phyloP scores from a whole-genome alignment of 2,888 invertebrate species.

The Stenurella melanura region DNA sequence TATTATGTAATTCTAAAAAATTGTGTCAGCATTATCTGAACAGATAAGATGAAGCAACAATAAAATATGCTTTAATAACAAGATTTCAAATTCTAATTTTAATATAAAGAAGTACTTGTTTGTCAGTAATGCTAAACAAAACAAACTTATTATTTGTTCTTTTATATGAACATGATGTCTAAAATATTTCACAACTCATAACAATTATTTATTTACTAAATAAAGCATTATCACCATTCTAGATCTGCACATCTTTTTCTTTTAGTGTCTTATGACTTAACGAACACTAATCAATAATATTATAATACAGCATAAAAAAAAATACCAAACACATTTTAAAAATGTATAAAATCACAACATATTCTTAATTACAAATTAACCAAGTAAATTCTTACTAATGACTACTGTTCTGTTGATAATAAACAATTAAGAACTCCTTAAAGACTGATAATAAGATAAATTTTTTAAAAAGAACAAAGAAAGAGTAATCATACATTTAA shows the following conservation, averaged over 20 bases:
- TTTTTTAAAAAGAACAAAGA: background rate
- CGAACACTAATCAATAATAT: background rate
- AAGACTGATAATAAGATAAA: too few relatives aligned
- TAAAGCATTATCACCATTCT: background rate
- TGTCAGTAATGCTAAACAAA: background rate
- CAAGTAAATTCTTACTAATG: too few relatives aligned
- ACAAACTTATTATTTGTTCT: background rate
- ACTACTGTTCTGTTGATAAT: too few relatives aligned
- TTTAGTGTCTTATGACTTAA: too few relatives aligned
- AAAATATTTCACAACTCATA: background rate
- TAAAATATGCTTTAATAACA: constrained; percentile 1
- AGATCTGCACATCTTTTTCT: background rate
- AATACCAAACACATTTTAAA: background rate
- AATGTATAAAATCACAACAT: background rate
- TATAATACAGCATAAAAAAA: background rate
- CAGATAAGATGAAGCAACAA: background rate
- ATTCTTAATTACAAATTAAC: background rate
- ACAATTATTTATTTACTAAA: background rate
- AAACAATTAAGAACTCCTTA: too few relatives aligned
- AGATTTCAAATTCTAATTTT: background rate
- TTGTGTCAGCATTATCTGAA: background rate
- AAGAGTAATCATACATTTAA: background rate
- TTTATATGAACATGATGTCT: background rate
- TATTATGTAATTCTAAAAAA: background rate
- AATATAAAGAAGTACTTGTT: background rate